A percentile compares a stretch with the other conserved stretches of the same genome.
These are phyloP conservation scores for Lota lota DNA, from an alignment of 2,113 vertebrate species.

Conservation along the genomic window DNA sequence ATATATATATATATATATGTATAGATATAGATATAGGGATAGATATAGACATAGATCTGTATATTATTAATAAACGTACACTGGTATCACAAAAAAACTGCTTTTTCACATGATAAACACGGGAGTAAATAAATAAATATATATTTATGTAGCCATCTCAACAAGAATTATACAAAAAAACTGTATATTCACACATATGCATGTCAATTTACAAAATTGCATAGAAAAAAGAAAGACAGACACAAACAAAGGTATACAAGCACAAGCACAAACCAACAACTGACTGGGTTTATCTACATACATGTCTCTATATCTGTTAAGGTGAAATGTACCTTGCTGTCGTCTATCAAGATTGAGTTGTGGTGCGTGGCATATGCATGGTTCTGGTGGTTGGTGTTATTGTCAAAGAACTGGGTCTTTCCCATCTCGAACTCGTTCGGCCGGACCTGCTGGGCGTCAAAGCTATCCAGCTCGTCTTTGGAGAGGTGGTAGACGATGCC, in stretches of 20 bases:
- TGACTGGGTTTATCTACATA: slow-evolving; percentile 78
- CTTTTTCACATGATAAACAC: slow-evolving; percentile 68
- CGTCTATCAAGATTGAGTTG: slow-evolving; percentile 91
- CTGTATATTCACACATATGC: slow-evolving; percentile 35
- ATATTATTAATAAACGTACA: background rate
- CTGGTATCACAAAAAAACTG: slow-evolving; percentile 74
- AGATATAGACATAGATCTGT: background rate
- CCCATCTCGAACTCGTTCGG: slow-evolving; percentile 91
- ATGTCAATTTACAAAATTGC: slow-evolving; percentile 48
- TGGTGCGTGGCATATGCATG: slow-evolving; percentile 88
- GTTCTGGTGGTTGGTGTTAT: slow-evolving; percentile 87
- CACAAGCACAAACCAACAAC: slow-evolving; percentile 64
- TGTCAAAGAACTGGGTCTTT: slow-evolving; percentile 91
- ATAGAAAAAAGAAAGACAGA: slow-evolving; percentile 53
- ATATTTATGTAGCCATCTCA: slow-evolving; percentile 43
- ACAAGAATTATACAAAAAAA: slow-evolving; percentile 17
- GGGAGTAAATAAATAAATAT: slow-evolving; percentile 49
- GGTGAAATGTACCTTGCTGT: slow-evolving; percentile 97
- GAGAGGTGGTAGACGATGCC: slow-evolving; percentile 97
- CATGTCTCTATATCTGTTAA: slow-evolving; percentile 98
- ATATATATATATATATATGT: no score
- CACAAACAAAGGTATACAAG: slow-evolving; percentile 1
- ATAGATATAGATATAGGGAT: no score
- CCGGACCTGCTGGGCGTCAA: slow-evolving; percentile 84
- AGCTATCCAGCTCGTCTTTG: slow-evolving; percentile 86